Evolutionary conservation across 1,140 invertebrate genomes (phyloP).

Genomic region (Lepidurus couesii): DNA sequence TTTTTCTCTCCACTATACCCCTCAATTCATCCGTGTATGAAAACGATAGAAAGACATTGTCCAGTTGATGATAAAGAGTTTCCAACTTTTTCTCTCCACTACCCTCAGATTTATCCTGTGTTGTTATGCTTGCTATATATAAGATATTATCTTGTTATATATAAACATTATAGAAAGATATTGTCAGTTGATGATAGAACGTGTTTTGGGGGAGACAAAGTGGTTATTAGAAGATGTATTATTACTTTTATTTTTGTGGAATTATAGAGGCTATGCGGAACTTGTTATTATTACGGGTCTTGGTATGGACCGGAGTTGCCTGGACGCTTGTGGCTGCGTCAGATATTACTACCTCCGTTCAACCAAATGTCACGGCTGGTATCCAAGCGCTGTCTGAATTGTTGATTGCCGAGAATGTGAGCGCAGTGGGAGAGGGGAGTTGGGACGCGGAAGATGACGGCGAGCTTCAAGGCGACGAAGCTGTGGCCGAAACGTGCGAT

Average conservation of each 20-base stretch:
- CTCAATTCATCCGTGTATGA: neutral
- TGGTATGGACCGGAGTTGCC: slow-evolving; percentile 5
- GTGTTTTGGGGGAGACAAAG: no score
- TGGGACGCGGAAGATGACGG: neutral
- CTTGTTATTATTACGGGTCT: neutral
- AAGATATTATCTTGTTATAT: no score
- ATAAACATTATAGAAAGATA: no score
- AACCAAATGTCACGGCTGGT: neutral
- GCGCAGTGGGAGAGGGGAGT: neutral
- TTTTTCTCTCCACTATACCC: neutral
- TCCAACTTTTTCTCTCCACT: no score
- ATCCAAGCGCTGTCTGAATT: neutral
- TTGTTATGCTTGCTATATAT: no score
- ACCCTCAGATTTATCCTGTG: no score
- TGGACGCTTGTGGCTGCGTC: neutral
- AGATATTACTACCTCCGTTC: neutral
- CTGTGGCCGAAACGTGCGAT: slow-evolving; percentile 51
- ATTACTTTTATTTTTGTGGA: neutral
- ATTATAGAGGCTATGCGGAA: neutral
- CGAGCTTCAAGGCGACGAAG: neutral
- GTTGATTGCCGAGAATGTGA: neutral
- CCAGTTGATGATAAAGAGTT: no score
- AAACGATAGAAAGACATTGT: no score
- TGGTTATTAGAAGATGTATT: no score
- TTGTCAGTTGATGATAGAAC: no score